Evolutionary conservation across 2,797 vertebrate species (phyloP), one percentile per base, ranked within the genome.

Genomic region (Mastacembelus armatus): DNA sequence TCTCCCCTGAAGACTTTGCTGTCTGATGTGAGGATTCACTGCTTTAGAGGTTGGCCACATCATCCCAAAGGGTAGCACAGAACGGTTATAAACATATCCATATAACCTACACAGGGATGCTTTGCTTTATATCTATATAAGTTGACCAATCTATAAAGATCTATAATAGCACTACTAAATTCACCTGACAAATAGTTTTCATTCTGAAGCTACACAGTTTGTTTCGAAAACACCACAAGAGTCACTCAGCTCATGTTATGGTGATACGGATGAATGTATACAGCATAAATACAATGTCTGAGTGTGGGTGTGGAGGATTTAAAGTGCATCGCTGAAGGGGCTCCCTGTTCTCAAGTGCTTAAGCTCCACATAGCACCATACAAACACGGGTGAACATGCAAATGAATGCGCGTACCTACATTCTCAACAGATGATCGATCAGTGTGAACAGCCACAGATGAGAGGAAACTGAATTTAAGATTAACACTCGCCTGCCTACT

Each of bases 241-340:
- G 54, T 35, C 9, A 39, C 57, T 80, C 36, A 60, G 51, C 1
- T 16, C 60, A 71, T 78, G 82, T 85, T 77, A 63, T 45, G 67
- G 55, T 55, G 65, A 77, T 19, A 47, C 50, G 40, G 55, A 63
- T 52, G 40, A 60, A 82, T 62, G 55, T 64, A 61, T 54, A 66
- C 63, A 74, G 27, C 66, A 56, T 21, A 72, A 74, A 80, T 21
- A 83, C 54, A 83, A 75, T 52, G 51, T 36, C 16, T 0, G 4
- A 54, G 66, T 26, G 86, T 87, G 73, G 83, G 88, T 12, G 63
- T 56, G 45, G 65, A 63, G 78, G 60, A 77, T 77, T 84, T 80
- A 30, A 70, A 84, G 75, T 39, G 39, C 63, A 52, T 62, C 18
- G 57, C 74, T 22, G 42, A 83, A 67, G 77, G 87, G 57, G 54